Conservation (phyloP, 64 coral and sea anemone genomes). For the Stichodactyla helianthus region DNA sequence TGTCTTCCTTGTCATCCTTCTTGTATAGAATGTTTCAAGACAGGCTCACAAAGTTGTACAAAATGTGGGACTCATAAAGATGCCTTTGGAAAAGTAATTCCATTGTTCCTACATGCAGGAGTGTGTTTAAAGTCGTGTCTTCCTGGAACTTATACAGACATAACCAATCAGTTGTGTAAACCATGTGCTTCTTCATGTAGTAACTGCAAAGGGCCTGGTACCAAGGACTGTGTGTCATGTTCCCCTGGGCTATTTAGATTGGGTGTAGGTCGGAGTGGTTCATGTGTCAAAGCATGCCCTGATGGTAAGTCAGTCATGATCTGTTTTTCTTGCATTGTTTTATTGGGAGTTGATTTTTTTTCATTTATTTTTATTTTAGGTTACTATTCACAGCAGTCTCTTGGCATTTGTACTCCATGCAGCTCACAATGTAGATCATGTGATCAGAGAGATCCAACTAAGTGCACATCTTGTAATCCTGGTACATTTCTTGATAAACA, state of each 20-base stretch:
- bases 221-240: conserved; percentile 73
- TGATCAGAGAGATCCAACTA: conserved; percentile 46
- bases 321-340: background rate
- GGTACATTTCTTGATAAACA: conserved; percentile 54
- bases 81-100: background rate
- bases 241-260: conserved; percentile 49
- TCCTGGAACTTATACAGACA: conserved; percentile 63
- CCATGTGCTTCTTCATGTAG: conserved; percentile 65
- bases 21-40: conserved; percentile 55
- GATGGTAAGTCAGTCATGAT: conserved; percentile 43
- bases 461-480: conserved; percentile 55
- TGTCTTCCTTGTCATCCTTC: conserved; percentile 78
- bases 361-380: background rate
- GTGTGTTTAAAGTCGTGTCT: conserved; percentile 5
- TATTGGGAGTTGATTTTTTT: too few species aligned
- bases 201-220: conserved; percentile 47
- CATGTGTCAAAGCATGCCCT: conserved; percentile 65
- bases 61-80: conserved; percentile 49
- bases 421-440: conserved; percentile 53
- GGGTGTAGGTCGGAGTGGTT: conserved; percentile 9
- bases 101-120: conserved; percentile 36
- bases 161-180: conserved; percentile 54
- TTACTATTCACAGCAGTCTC: background rate
- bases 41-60: conserved; percentile 51
- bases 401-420: conserved; percentile 50